These are phyloP conservation scores for Limenitis camilla DNA, from an alignment of 2,888 invertebrate genomes.

Conservation along the genomic window DNA sequence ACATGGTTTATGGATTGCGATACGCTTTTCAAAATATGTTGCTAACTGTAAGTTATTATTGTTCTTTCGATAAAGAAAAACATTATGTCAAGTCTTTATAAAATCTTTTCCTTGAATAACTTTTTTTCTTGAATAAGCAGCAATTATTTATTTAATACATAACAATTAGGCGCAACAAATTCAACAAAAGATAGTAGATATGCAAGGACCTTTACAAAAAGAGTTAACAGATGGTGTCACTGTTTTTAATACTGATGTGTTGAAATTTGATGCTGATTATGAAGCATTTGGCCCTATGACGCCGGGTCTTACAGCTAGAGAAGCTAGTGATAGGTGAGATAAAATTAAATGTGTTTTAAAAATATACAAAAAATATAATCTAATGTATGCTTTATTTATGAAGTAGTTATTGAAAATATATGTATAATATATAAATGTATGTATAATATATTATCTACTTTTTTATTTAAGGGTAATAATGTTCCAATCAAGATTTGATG, in stretches of 20 bases:
- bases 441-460: not conserved
- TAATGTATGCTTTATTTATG: too few species aligned
- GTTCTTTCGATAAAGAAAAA: not conserved
- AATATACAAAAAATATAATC: too few species aligned
- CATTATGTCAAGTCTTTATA: not conserved
- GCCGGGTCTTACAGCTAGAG: constrained; percentile 85
- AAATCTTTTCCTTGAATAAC: too few species aligned
- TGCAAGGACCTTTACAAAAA: constrained; percentile 82
- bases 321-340: constrained; percentile 84
- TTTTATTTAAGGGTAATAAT: constrained; percentile 72
- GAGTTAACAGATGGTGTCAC: constrained; percentile 82
- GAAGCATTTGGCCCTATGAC: constrained; percentile 89
- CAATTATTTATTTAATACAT: not conserved
- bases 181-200: constrained; percentile 80
- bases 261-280: constrained; percentile 81
- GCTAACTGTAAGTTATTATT: constrained; percentile 72
- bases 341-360: not conserved
- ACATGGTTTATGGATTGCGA: constrained; percentile 84
- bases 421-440: too few species aligned
- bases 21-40: constrained; percentile 86
- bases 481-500: constrained; percentile 88
- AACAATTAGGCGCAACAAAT: constrained; percentile 75
- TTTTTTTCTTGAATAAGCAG: not conserved
- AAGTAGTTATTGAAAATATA: too few species aligned
- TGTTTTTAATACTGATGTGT: constrained; percentile 78